Evolutionary conservation across 2,797 vertebrate species (phyloP).

Genomic region (Ataeniobius toweri): DNA sequence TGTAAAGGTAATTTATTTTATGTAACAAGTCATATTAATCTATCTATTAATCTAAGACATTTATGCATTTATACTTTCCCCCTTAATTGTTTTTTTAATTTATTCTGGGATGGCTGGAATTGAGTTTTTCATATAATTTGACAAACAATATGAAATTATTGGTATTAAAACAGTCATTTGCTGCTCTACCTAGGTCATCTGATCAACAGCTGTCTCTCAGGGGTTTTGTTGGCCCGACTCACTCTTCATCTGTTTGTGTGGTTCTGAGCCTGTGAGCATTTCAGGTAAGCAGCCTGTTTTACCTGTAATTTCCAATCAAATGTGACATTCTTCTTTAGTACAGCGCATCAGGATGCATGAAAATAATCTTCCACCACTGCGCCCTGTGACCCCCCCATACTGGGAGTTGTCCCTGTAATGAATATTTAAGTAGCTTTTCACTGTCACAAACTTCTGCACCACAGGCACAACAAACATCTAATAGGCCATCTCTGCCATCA

Average conservation of each 20-base stretch:
- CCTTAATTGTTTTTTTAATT: not conserved
- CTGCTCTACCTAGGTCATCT: constrained; percentile 46
- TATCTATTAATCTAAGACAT: too few relatives aligned
- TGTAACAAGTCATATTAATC: too few relatives aligned
- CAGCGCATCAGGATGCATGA: constrained; percentile 6
- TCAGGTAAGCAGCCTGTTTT: constrained; percentile 15
- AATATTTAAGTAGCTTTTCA: constrained; percentile 22
- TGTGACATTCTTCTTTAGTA: constrained; percentile 4
- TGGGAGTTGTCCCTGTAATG: constrained; percentile 10
- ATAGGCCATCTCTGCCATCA: not conserved
- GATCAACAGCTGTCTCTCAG: constrained; percentile 5
- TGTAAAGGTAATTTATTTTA: too few relatives aligned
- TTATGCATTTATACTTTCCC: too few relatives aligned
- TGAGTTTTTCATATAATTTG: not conserved
- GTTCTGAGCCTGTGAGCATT: not conserved
- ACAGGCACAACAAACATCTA: constrained; percentile 4
- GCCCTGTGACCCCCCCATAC: not conserved
- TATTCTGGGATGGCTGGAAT: not conserved
- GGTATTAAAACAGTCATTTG: not conserved
- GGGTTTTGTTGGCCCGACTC: not conserved
- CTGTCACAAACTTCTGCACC: constrained; percentile 11
- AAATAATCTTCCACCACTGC: constrained; percentile 2
- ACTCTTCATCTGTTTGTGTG: not conserved
- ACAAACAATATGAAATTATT: not conserved
- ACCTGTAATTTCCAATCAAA: constrained; percentile 17